phyloP scores from a whole-genome alignment of 2,888 invertebrate genomes.

The Epiperipatus broadwayi region DNA sequence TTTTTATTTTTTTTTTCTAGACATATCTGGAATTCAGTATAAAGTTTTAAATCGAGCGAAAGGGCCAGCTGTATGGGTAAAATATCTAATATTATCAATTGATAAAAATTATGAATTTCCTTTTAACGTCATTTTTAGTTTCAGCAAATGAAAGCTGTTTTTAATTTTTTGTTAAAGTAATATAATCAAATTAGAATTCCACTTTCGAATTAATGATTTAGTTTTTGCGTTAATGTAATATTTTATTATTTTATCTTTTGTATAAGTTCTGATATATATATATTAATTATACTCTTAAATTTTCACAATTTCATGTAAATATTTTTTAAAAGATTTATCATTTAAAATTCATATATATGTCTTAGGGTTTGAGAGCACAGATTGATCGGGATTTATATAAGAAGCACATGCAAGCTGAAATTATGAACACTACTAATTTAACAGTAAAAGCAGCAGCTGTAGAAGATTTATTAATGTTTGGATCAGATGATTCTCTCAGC shows the following conservation, averaged over 20 bases:
- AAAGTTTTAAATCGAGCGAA: slow-evolving; percentile 56
- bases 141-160: no score
- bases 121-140: no score
- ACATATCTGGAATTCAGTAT: slow-evolving; percentile 57
- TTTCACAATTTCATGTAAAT: background rate
- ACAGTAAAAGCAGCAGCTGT: slow-evolving; percentile 49
- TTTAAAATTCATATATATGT: slow-evolving; percentile 6
- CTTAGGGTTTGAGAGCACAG: slow-evolving; percentile 55
- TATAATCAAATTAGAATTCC: no score
- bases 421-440: slow-evolving; percentile 43
- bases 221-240: slow-evolving; percentile 6
- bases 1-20: slow-evolving; percentile 20
- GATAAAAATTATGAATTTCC: no score
- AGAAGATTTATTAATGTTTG: slow-evolving; percentile 49
- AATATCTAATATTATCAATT: no score
- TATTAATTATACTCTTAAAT: slow-evolving; percentile 1
- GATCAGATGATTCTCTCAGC: slow-evolving; percentile 19
- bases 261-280: background rate
- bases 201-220: no score
- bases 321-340: background rate
- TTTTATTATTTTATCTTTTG: slow-evolving; percentile 1
- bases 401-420: slow-evolving; percentile 46
- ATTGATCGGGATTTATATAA: slow-evolving; percentile 65
- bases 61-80: slow-evolving; percentile 65
- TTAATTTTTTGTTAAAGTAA: no score